Base-by-base conservation (phyloP, 2,888 invertebrate species). In the Nemurella pictetii region DNA sequence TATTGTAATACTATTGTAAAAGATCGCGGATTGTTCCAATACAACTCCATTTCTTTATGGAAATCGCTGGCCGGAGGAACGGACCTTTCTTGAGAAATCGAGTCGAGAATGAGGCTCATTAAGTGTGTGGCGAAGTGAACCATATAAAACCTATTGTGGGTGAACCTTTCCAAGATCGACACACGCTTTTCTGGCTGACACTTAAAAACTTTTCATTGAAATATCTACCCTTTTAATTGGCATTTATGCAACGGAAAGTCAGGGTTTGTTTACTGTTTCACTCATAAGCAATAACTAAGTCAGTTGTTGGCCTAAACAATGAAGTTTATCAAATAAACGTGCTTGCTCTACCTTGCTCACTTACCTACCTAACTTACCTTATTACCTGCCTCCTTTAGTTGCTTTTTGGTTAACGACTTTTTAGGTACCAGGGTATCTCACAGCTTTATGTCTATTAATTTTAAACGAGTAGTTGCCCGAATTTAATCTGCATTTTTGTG, bases 21-120 rank as follows among this genome's bases (percentile, higher is more conserved):
- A 55, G 55, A 55, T 55, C 55, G 20, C 55, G 55, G 20, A 55
- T 55, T 55, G 55, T 55, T 55, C 55, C 55, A 20, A 78, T 27
- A 29, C 78, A 78, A 78, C 78, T 78, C 78, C 78, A 78, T 78
- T 29, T 78, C 29, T n/a, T 28, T 78, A 78, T 78, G 78, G 78
- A 78, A 78, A 78, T 78, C 78, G 20, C 28, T 1, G 27, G n/a
- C 30, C 2, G 30, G 30, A 78, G 9, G 30, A 5, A 30, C 30
- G 30, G 28, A 55, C 9, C 5, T 55, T 55, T 55, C 55, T 12
- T 20, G 9, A 12, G 20, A 20, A 55, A 55, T 55, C 9, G 20
- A 55, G 9, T 20, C 20, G 20, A 55, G 55, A 2, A 12, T 55
- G 55, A 20, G 15, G 9, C 55, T 55, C 55, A 55, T 55, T 55